A percentile compares a stretch with the other conserved stretches of the same genome.
phyloP scores from a whole-genome alignment of 1,140 invertebrate species.

The Oreohelix idahoensis region DNA sequence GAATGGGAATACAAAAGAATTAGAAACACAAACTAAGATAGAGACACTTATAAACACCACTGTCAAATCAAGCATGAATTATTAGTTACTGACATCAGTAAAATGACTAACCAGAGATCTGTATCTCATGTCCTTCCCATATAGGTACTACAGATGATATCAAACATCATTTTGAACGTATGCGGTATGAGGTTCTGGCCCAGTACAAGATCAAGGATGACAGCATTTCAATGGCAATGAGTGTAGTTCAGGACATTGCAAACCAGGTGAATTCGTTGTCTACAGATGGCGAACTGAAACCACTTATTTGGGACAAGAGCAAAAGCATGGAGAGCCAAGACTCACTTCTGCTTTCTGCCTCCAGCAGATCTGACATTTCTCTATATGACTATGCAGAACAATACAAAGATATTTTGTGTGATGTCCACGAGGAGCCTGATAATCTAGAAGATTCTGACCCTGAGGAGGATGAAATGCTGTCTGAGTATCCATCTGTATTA shows the following conservation, averaged over 20 bases:
- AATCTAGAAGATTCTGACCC: neutral
- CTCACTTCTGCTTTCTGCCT: neutral
- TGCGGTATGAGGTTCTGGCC: slow-evolving; percentile 16
- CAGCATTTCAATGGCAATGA: slow-evolving; percentile 12
- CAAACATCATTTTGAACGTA: slow-evolving; percentile 21
- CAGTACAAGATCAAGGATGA: slow-evolving; percentile 34
- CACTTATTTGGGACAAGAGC: neutral
- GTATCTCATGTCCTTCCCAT: neutral
- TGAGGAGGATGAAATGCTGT: neutral
- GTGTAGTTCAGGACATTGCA: neutral
- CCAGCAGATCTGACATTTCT: neutral
- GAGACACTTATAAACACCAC: neutral
- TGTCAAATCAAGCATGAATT: neutral
- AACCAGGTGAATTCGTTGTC: neutral
- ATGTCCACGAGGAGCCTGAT: slow-evolving; percentile 26
- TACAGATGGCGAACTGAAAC: neutral
- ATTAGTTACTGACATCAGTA: no score
- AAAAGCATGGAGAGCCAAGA: neutral
- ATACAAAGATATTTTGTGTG: neutral
- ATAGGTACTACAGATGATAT: slow-evolving; percentile 23
- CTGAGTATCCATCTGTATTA: neutral
- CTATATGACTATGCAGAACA: neutral
- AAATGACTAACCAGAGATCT: no score
- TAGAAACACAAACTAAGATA: neutral
- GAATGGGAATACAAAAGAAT: no score